Evolutionary conservation across 2,888 invertebrate species (phyloP).

Genomic region (Pogonocherus hispidulus): DNA sequence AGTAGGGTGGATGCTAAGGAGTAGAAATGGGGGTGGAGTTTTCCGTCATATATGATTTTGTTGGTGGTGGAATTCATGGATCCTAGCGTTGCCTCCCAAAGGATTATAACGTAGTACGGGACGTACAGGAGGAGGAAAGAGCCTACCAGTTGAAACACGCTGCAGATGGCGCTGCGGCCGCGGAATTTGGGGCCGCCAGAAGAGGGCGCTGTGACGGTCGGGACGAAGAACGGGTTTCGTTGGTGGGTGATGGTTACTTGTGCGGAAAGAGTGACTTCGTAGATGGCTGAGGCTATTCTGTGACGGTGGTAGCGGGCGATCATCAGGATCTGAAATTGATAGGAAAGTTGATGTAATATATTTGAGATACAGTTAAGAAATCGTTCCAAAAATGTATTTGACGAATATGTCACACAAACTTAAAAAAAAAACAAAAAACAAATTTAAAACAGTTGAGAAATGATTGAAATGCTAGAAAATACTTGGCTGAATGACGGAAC

Average conservation of each 20-base stretch:
- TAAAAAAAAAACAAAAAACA: no score
- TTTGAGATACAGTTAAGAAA: constrained; percentile 1
- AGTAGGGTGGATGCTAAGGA: constrained; percentile 77
- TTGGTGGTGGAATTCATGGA: constrained; percentile 54
- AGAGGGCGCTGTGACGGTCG: constrained; percentile 74
- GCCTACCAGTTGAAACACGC: constrained; percentile 80
- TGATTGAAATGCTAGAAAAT: no score
- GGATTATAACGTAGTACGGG: constrained; percentile 80
- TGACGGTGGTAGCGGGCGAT: constrained; percentile 83
- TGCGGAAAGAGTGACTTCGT: constrained; percentile 86
- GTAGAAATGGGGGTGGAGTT: constrained; percentile 69
- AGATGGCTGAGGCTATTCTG: constrained; percentile 87
- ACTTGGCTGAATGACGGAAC: no score
- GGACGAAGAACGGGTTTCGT: constrained; percentile 82
- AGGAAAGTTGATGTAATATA: neutral
- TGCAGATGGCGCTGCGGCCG: constrained; percentile 75
- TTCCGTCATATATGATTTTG: constrained; percentile 34
- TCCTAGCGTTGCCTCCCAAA: constrained; percentile 74
- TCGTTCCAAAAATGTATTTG: no score
- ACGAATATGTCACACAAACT: no score
- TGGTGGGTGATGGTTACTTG: constrained; percentile 89
- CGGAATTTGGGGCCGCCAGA: constrained; percentile 70
- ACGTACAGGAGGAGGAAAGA: constrained; percentile 81
- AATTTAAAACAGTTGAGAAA: no score
- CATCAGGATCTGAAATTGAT: constrained; percentile 71